These are phyloP conservation scores for Cyanoramphus novaezelandiae DNA, from an alignment of 2,113 vertebrate species.

Conservation along the genomic window DNA sequence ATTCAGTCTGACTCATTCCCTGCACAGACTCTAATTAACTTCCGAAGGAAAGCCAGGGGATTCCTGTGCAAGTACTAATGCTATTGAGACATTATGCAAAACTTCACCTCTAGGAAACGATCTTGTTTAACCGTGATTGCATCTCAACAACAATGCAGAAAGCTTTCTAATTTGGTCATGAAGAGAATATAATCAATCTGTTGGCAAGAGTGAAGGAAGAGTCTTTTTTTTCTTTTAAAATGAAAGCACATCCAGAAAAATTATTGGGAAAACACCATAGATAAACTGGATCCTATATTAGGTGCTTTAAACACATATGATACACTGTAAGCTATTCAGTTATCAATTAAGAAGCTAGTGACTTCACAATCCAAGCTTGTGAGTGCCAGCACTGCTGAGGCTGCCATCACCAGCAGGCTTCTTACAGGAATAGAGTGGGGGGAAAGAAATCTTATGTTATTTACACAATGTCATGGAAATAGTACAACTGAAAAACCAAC, in stretches of 20 bases:
- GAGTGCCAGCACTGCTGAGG: background rate
- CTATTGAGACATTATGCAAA: conserved; percentile 18
- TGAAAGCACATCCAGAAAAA: background rate
- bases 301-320: background rate
- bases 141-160: conserved; percentile 7
- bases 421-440: background rate
- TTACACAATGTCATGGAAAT: background rate
- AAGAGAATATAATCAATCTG: background rate
- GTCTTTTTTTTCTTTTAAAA: background rate
- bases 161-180: background rate
- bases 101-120: conserved; percentile 17
- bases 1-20: conserved; percentile 36
- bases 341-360: background rate
- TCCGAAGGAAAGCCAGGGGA: conserved; percentile 18
- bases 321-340: background rate
- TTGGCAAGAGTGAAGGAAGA: background rate
- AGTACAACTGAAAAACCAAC: background rate
- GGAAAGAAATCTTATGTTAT: background rate
- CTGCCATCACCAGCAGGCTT: background rate
- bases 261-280: background rate
- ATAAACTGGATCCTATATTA: background rate
- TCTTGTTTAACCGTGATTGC: background rate
- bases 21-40: conserved; percentile 52
- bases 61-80: conserved; percentile 1
- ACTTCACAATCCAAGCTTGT: background rate